Conservation (phyloP, 2,888 invertebrate species). For the Ochropacha duplaris region DNA sequence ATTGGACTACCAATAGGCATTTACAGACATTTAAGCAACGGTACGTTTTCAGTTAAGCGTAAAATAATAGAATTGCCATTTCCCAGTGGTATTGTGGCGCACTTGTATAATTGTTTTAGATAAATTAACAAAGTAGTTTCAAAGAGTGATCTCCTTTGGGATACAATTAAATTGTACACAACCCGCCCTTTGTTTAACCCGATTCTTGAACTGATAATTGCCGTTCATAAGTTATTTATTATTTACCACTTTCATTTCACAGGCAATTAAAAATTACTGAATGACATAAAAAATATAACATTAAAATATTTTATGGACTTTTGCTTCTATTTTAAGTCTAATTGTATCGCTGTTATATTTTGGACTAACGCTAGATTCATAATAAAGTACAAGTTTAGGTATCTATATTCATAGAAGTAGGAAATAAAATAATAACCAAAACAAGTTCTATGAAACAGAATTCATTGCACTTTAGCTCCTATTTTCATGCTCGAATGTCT, state of each 20-base stretch:
- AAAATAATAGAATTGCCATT: constrained; percentile 65
- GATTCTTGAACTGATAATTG: constrained; percentile 61
- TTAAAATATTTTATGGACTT: too few species aligned
- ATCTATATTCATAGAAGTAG: background rate
- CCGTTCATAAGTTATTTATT: constrained; percentile 36
- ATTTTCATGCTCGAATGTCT: constrained; percentile 3
- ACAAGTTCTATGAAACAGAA: background rate
- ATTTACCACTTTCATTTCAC: constrained; percentile 19
- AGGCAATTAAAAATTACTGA: too few species aligned
- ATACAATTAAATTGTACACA: constrained; percentile 66
- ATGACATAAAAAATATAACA: too few species aligned
- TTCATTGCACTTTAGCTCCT: background rate
- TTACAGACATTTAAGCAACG: background rate
- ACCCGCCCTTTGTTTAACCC: constrained; percentile 55
- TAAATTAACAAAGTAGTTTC: constrained; percentile 79
- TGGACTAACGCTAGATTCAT: too few species aligned
- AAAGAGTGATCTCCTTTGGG: constrained; percentile 70
- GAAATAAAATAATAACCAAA: background rate
- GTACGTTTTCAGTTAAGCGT: constrained; percentile 51
- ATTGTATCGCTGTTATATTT: too few species aligned
- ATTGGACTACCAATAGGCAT: background rate
- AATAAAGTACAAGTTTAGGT: too few species aligned
- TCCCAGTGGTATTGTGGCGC: constrained; percentile 55
- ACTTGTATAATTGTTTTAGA: constrained; percentile 77
- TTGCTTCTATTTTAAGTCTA: too few species aligned